Percentiles rank a stretch among this genome's conserved stretches.
Conservation (phyloP, 2,797 vertebrate species). For the Pipistrellus pygmaeus region DNA sequence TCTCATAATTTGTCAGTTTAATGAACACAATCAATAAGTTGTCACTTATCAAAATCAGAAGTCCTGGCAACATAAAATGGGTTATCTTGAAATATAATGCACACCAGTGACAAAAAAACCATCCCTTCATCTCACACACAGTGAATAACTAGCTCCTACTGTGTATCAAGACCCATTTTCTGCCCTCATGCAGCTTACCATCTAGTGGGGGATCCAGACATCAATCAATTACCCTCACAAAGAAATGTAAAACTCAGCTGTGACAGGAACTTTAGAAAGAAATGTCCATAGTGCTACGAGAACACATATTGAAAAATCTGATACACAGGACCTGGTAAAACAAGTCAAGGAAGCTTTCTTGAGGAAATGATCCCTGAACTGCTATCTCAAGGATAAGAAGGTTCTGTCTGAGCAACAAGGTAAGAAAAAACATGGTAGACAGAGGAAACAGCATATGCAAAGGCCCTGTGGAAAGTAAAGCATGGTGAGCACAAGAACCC, state of each 20-base stretch:
- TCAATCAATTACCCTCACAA: neutral
- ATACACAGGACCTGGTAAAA: neutral
- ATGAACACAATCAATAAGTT: slow-evolving; percentile 33
- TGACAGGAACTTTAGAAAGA: neutral
- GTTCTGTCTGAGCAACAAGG: neutral
- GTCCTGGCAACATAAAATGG: neutral
- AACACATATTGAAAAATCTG: neutral
- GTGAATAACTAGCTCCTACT: neutral
- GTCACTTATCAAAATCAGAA: slow-evolving; percentile 16
- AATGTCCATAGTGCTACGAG: neutral
- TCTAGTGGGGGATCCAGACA: neutral
- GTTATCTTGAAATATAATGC: neutral
- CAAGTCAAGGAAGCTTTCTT: neutral
- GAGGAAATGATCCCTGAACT: neutral
- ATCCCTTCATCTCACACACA: neutral
- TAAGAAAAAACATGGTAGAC: neutral
- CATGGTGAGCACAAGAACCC: neutral
- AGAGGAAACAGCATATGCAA: neutral
- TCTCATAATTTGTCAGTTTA: slow-evolving; percentile 29
- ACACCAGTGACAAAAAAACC: neutral
- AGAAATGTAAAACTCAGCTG: neutral
- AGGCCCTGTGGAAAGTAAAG: neutral
- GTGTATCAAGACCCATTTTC: neutral
- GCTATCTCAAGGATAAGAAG: neutral
- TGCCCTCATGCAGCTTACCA: neutral